Base-by-base conservation (phyloP, 2,888 invertebrate species). In the Tinea pellionella region DNA sequence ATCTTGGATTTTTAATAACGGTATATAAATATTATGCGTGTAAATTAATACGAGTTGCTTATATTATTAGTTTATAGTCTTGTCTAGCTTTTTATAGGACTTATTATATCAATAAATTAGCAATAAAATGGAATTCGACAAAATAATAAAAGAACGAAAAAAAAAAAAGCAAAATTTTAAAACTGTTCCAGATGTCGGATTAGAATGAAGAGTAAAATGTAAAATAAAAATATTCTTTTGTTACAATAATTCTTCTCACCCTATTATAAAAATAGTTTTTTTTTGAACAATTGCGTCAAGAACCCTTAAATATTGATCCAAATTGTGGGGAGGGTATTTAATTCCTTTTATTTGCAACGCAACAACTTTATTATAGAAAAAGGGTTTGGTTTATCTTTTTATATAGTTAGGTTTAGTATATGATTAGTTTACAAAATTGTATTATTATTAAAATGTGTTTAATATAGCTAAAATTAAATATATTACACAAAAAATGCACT, bases 11-110 rank as follows among this genome's bases (percentile, higher is more conserved):
- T 3, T 67, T 75, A 75, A 72, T 72, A 72, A 69, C 68, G 69
- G 69, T 74, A 72, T 74, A 73, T 74, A 74, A 73, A 73, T 71
- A 74, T 70, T 68, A 66, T 65, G 66, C 67, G 70, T 70, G 70
- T 67, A 73, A 75, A 24, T 24, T 24, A 24, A 24, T 24, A 24
- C 6, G 24, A 3, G 24, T 24, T 24, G 24, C 3, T 24, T 3
- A 24, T 2, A 3, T 24, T 6, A 6, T 24, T 3, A 6, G 24
- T 24, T 24, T 24, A 24, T 24, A n/a, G 24, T 24, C 24, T 24
- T 2, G 24, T 3, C 24, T 24, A 6, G 24, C 24, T 24, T 24
- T 24, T 24, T 24, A 6, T 24, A n/a, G n/a, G n/a, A n/a, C n/a
- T n/a, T n/a, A n/a, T n/a, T n/a, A n/a, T n/a, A n/a, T n/a, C n/a